Evolutionary conservation across 2,113 vertebrate genomes (phyloP).

Genomic region (Hoplias malabaricus): DNA sequence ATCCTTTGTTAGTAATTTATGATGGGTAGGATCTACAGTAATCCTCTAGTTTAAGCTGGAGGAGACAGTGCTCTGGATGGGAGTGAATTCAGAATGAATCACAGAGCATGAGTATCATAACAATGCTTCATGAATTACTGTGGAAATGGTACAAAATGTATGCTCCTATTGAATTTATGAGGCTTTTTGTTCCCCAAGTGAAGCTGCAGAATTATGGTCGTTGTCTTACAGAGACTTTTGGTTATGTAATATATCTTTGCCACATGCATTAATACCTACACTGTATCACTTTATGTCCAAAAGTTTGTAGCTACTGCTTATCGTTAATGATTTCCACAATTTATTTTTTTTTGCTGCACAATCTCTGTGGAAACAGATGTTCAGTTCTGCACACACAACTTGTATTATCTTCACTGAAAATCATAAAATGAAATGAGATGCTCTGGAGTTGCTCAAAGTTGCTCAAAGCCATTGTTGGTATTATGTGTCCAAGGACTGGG

Average conservation of each 20-base stretch:
- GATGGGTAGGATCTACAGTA: constrained; percentile 8
- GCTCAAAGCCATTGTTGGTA: too few species aligned
- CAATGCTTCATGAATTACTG: not conserved
- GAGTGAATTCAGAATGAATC: not conserved
- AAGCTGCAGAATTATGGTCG: not conserved
- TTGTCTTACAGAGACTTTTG: not conserved
- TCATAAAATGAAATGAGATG: too few species aligned
- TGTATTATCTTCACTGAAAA: too few species aligned
- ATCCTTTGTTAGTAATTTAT: not conserved
- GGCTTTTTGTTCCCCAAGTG: not conserved
- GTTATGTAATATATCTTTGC: not conserved
- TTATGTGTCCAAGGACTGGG: too few species aligned
- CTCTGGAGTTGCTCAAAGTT: too few species aligned
- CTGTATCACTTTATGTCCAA: too few species aligned
- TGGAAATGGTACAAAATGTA: not conserved
- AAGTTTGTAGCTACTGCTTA: too few species aligned
- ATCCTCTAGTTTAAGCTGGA: constrained; percentile 9
- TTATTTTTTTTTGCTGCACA: too few species aligned
- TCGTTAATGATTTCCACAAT: too few species aligned
- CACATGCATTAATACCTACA: too few species aligned
- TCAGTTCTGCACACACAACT: too few species aligned
- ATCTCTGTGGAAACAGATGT: too few species aligned
- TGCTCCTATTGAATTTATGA: not conserved
- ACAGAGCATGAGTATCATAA: not conserved
- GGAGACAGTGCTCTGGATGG: not conserved